These are phyloP conservation scores for Plemyria rubiginata DNA, from an alignment of 2,888 invertebrate species.

Conservation along the genomic window DNA sequence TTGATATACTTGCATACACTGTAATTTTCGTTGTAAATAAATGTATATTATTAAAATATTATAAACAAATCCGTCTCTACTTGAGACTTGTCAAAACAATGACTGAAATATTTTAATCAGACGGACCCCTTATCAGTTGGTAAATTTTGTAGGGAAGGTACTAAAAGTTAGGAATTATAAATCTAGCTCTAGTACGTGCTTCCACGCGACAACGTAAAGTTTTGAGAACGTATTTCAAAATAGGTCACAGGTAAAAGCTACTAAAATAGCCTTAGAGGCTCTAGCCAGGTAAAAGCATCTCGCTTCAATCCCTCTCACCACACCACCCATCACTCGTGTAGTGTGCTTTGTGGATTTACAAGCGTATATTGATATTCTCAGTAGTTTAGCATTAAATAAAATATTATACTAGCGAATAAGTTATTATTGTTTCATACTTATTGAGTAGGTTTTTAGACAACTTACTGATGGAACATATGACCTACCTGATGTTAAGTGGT, in stretches of 20 bases:
- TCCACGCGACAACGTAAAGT: not conserved
- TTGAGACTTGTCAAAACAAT: too few species aligned
- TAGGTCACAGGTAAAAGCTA: conserved; percentile 2
- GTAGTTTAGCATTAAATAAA: not conserved
- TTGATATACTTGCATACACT: too few species aligned
- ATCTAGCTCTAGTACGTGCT: not conserved
- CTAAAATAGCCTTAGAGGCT: not conserved
- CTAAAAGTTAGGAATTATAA: not conserved
- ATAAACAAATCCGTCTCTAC: too few species aligned
- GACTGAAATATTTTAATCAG: too few species aligned
- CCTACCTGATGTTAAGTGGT: too few species aligned
- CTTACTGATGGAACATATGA: too few species aligned
- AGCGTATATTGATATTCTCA: not conserved
- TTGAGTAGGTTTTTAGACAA: too few species aligned
- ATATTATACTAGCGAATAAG: not conserved
- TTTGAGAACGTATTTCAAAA: conserved; percentile 1
- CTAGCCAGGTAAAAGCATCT: conserved; percentile 2
- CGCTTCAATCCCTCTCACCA: conserved; percentile 1
- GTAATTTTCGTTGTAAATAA: too few species aligned
- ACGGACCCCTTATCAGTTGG: too few species aligned
- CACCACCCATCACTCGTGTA: not conserved
- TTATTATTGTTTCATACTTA: too few species aligned
- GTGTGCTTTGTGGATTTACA: not conserved
- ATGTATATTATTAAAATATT: too few species aligned
- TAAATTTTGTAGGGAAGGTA: too few species aligned